Conservation (phyloP, 2,888 invertebrate genomes). For the Timema cristinae region DNA sequence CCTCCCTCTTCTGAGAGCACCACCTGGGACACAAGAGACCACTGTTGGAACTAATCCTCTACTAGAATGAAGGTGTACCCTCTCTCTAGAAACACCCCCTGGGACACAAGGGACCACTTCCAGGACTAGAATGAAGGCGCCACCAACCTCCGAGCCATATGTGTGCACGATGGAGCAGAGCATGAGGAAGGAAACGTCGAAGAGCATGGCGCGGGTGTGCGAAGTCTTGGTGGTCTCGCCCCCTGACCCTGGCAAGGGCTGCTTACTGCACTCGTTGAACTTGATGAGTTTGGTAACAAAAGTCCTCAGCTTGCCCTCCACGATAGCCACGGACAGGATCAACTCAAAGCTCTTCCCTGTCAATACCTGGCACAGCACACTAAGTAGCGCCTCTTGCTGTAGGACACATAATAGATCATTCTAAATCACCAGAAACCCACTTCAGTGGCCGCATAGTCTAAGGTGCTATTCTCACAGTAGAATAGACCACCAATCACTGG, state of each 20-base stretch:
- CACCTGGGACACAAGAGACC: slow-evolving; percentile 45
- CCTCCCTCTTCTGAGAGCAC: slow-evolving; percentile 68
- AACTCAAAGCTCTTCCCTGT: slow-evolving; percentile 88
- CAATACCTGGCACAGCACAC: slow-evolving; percentile 83
- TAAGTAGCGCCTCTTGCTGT: slow-evolving; percentile 70
- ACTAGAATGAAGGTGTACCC: no score
- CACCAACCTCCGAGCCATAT: slow-evolving; percentile 74
- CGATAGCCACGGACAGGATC: slow-evolving; percentile 87
- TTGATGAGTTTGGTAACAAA: slow-evolving; percentile 86
- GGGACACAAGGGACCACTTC: no score
- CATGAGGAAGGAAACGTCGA: slow-evolving; percentile 93
- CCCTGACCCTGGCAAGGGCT: slow-evolving; percentile 40
- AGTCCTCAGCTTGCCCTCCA: slow-evolving; percentile 83
- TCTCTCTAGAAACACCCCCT: no score
- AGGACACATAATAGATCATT: no score
- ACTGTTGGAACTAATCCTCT: no score
- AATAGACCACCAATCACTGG: no score
- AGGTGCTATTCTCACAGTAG: no score
- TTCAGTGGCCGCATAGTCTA: no score
- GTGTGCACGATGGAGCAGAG: slow-evolving; percentile 89
- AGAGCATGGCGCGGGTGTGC: slow-evolving; percentile 75
- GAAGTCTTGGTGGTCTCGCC: slow-evolving; percentile 56
- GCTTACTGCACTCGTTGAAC: slow-evolving; percentile 87
- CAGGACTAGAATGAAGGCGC: background rate
- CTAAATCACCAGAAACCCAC: no score